phyloP scores from a whole-genome alignment of 2,888 invertebrate species.

The Andrena bucephala region DNA sequence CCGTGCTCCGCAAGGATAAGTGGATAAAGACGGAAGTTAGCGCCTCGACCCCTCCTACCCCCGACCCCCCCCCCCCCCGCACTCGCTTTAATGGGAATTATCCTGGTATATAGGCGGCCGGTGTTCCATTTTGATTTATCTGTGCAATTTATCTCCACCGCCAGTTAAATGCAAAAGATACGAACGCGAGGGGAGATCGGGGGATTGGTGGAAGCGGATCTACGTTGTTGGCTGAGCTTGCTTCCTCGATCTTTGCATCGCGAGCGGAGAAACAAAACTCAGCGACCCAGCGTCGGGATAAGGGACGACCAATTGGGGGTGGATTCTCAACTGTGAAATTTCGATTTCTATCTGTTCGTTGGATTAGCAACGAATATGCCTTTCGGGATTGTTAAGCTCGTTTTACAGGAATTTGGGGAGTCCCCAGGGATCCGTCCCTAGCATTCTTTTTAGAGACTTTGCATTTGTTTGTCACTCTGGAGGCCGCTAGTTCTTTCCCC shows the following conservation, averaged over 20 bases:
- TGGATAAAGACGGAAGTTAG: conserved; percentile 73
- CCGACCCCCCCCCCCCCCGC: no score
- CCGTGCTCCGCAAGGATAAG: conserved; percentile 73
- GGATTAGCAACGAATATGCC: no score
- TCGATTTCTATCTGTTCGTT: no score
- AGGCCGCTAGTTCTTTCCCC: no score
- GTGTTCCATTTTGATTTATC: conserved; percentile 69
- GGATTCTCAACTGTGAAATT: no score
- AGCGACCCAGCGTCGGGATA: no score
- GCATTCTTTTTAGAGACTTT: no score
- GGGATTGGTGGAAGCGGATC: neutral
- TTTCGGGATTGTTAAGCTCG: no score
- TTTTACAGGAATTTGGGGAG: no score
- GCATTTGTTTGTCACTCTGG: no score
- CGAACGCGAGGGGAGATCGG: neutral
- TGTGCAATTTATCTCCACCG: conserved; percentile 61
- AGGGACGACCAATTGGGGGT: no score
- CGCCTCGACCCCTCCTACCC: conserved; percentile 21
- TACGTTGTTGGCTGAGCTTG: conserved; percentile 6
- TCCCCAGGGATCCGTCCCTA: no score
- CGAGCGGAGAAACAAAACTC: neutral
- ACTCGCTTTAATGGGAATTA: conserved; percentile 68
- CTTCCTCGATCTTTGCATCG: neutral
- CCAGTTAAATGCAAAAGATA: conserved; percentile 60
- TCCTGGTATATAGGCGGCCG: conserved; percentile 42